Percentiles rank a stretch among this genome's conserved stretches.
Conservation (phyloP, 53 echinoderm and acorn worm genomes). For the Actinopyga echinites region DNA sequence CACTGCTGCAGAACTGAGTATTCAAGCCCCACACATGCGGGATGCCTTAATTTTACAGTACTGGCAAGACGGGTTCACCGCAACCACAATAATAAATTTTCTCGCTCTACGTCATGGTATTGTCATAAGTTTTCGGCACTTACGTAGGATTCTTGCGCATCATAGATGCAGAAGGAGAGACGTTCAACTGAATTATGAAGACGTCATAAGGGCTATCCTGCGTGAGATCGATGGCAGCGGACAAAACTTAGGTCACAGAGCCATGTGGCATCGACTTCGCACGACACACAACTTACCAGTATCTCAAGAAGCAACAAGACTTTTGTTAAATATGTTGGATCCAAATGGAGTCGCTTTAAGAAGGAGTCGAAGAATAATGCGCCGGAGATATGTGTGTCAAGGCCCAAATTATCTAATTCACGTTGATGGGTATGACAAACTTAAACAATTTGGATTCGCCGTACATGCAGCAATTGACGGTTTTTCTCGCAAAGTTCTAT, state of each 20-base stretch:
- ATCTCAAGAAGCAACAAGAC: conserved; percentile 9
- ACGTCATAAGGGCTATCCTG: not conserved
- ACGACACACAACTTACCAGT: not conserved
- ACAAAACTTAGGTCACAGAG: conserved; percentile 2
- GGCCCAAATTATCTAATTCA: conserved; percentile 30
- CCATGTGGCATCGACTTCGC: conserved; percentile 8
- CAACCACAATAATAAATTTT: not conserved
- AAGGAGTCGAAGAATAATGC: not conserved
- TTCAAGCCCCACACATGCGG: too few relatives aligned
- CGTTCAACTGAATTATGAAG: not conserved
- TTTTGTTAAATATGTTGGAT: not conserved
- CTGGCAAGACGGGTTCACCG: too few relatives aligned
- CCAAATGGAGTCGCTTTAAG: conserved; percentile 10
- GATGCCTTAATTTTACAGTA: too few relatives aligned
- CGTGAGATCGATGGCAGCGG: conserved; percentile 1
- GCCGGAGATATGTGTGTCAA: not conserved
- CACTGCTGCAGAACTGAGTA: too few relatives aligned
- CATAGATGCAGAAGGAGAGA: not conserved
- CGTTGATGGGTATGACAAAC: not conserved
- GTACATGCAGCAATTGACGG: conserved; percentile 24
- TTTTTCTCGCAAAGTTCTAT: conserved; percentile 12
- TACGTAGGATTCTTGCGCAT: not conserved
- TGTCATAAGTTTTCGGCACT: not conserved
- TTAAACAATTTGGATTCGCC: not conserved
- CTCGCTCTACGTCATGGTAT: not conserved